Evolutionary conservation across 2,113 vertebrate genomes (phyloP), one percentile per base, ranked within the genome.

Genomic region (Antechinus stuartii): DNA sequence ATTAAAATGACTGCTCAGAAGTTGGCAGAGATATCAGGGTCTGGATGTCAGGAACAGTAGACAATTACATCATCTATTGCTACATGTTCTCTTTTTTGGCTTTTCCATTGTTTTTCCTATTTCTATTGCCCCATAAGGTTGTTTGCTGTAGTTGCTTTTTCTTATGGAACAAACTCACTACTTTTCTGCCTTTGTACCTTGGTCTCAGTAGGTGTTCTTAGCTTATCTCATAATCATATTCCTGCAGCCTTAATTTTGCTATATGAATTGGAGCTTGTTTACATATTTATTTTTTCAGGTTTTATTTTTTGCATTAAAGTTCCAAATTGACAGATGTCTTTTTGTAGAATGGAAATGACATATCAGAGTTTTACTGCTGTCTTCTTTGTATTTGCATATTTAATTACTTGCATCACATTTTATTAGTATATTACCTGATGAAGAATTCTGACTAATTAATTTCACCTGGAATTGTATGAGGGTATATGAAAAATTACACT

Each of bases 371-470:
- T 98, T 96, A 97, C 95, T 96, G 95, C 92, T 95, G 95, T 95
- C 94, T 96, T 98, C 94, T 10, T 90, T 92, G 23, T 97, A 98
- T 98, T 97, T 98, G 98, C 97, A 98, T 98, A 97, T 98, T 98
- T 98, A 98, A 98, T 98, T 97, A 98, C 97, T 97, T 98, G 95
- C 96, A 97, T 97, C 93, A 56, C 96, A 97, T 98, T 98, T 98
- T 98, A 98, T 98, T 98, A 97, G 96, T 94, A 30, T 96, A 94
- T 95, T 98, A 98, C 97, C 97, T 98, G 98, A 97, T 96, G 93
- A 97, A 96, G 98, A 97, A 98, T 97, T 97, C 94, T 61, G 97
- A 92, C 95, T 98, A 98, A 98, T 98, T 98, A 98, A 98, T 99
- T 98, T 99, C 98, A 98, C 98, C 98, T 98, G 98, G 97, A 98